These are phyloP conservation scores for Parochlus steinenii DNA, from an alignment of 2,888 invertebrate genomes.

Conservation along the genomic window DNA sequence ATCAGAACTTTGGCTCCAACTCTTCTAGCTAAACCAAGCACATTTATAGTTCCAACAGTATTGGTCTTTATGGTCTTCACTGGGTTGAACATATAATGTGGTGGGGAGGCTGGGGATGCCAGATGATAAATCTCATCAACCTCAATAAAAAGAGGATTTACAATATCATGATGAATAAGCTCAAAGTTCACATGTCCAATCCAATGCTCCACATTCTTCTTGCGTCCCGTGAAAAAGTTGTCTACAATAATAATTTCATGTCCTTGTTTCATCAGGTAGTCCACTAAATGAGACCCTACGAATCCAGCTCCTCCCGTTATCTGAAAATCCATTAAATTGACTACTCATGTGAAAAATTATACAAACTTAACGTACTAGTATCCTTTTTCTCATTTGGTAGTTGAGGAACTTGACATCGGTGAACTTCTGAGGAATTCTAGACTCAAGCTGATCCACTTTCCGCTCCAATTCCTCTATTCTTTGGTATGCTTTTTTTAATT, in stretches of 20 bases:
- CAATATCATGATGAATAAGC: conserved; percentile 95
- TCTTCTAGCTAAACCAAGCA: conserved; percentile 80
- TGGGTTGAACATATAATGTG: conserved; percentile 99
- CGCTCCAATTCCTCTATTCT: conserved; percentile 51
- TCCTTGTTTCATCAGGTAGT: conserved; percentile 84
- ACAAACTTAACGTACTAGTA: conserved; percentile 45
- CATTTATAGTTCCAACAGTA: conserved; percentile 88
- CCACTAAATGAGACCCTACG: conserved; percentile 97
- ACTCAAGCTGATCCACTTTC: conserved; percentile 53
- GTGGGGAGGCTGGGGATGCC: conserved; percentile 97
- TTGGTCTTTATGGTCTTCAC: conserved; percentile 99
- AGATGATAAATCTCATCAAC: conserved; percentile 97
- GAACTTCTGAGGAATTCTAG: conserved; percentile 62
- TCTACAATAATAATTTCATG: conserved; percentile 95
- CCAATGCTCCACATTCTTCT: conserved; percentile 97
- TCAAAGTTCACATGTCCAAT: conserved; percentile 98
- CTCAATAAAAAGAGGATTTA: conserved; percentile 93
- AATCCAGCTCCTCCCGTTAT: conserved; percentile 95
- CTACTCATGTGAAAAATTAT: neutral
- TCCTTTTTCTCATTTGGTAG: conserved; percentile 80
- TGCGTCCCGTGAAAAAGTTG: conserved; percentile 95
- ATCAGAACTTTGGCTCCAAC: conserved; percentile 85
- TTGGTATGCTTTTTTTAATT: conserved; percentile 43
- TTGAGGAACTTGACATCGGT: conserved; percentile 85
- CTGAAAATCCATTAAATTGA: conserved; percentile 29